Percentiles rank a stretch among this genome's conserved stretches.
Conservation (phyloP, 2,797 vertebrate genomes). For the Denticeps clupeoides region DNA sequence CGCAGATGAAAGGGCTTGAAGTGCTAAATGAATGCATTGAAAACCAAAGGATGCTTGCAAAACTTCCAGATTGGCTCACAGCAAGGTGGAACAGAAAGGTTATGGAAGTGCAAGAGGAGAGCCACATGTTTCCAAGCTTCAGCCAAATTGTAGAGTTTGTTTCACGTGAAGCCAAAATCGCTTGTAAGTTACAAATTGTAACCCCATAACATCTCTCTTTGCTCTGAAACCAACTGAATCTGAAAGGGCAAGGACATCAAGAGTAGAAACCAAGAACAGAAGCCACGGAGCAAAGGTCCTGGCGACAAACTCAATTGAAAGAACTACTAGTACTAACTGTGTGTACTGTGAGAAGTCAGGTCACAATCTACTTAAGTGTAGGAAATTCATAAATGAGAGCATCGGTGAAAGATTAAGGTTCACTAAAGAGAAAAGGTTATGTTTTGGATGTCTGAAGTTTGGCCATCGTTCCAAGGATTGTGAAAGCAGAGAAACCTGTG, state of each 20-base stretch:
- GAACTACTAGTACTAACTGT: no score
- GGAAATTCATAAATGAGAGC: no score
- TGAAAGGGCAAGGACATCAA: no score
- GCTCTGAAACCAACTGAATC: no score
- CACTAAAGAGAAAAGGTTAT: neutral
- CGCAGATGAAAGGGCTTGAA: conserved; percentile 4
- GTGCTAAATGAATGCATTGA: conserved; percentile 10
- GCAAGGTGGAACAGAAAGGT: conserved; percentile 9
- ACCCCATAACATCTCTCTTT: no score
- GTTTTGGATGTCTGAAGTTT: conserved; percentile 4
- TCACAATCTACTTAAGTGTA: no score
- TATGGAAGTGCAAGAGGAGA: conserved; percentile 2
- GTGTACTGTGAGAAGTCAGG: no score
- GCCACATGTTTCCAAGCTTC: neutral
- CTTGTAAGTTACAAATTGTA: no score
- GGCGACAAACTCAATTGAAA: neutral
- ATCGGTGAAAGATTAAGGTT: neutral
- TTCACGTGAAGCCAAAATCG: no score
- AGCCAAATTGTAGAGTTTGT: no score
- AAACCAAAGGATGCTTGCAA: conserved; percentile 7
- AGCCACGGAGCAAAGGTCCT: no score
- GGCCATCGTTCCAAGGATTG: conserved; percentile 7
- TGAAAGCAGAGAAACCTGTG: neutral
- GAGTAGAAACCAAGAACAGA: no score
- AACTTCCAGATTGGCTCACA: conserved; percentile 11